phyloP scores from a whole-genome alignment of 2,797 vertebrate genomes.

The Linurgus olivaceus region DNA sequence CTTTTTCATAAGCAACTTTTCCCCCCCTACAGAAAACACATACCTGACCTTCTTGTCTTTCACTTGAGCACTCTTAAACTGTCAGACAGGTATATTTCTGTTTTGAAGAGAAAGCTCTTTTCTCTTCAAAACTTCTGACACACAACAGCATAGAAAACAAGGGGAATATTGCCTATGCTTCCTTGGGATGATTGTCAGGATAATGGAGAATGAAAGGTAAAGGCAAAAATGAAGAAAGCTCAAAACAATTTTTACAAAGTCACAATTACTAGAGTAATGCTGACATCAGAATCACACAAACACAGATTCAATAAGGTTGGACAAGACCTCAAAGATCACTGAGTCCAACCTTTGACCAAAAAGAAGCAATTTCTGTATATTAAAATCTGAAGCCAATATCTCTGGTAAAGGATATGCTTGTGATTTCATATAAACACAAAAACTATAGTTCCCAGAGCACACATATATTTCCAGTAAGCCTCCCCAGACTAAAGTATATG shows the following conservation, averaged over 20 bases:
- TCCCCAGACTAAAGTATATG: not conserved
- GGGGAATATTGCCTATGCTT: not conserved
- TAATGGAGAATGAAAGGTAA: not conserved
- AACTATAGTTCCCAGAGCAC: not conserved
- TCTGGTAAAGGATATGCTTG: not conserved
- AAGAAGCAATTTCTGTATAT: not conserved
- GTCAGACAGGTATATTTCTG: not conserved
- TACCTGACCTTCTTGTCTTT: not conserved
- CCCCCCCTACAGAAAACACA: not conserved
- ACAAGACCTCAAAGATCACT: not conserved
- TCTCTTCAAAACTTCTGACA: not conserved
- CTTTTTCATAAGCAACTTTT: not conserved
- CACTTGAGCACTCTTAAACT: not conserved
- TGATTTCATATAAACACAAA: not conserved
- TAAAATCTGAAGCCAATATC: not conserved
- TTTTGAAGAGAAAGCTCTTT: not conserved
- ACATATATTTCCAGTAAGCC: not conserved
- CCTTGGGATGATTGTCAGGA: not conserved
- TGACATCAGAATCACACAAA: not conserved
- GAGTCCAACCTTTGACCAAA: not conserved
- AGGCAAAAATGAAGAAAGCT: not conserved
- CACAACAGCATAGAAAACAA: not conserved
- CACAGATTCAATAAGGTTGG: not conserved
- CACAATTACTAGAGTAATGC: not conserved
- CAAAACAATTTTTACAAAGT: not conserved